Evolutionary conservation across 2,797 vertebrate species (phyloP).

Genomic region (Cheirogaleus major): DNA sequence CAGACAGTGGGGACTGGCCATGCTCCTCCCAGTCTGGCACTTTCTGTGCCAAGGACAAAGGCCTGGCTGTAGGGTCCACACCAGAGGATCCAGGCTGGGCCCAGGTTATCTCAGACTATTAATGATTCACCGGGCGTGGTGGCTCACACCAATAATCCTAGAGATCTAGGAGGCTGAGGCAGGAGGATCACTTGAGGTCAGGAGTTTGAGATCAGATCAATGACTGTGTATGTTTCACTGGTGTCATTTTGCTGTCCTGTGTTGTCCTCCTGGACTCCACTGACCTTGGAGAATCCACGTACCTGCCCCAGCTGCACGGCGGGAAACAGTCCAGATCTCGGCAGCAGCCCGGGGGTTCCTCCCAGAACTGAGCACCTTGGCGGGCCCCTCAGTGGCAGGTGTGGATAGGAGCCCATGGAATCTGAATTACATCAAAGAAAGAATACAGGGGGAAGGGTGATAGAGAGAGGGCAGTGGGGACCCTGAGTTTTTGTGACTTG

Average conservation of each 20-base stretch:
- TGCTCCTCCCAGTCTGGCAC: conserved; percentile 42
- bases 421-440: neutral
- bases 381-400: neutral
- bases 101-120: neutral
- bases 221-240: neutral
- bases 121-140: fast-evolving
- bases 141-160: too few relatives aligned
- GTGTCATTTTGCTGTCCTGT: neutral
- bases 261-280: neutral
- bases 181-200: too few relatives aligned
- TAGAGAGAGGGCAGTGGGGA: neutral
- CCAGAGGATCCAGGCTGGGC: neutral
- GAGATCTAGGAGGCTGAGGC: too few relatives aligned
- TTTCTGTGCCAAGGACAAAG: conserved; percentile 42
- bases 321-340: neutral
- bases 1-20: neutral
- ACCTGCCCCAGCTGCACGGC: neutral
- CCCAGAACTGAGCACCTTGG: neutral
- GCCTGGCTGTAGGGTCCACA: neutral
- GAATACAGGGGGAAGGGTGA: too few relatives aligned
- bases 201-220: neutral
- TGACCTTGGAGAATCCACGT: neutral
- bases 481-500: neutral
- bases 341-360: neutral
- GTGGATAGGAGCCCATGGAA: neutral